A percentile compares a stretch with the other conserved stretches of the same genome.
Conservation (phyloP, 2,888 invertebrate genomes). For the Protophormia terraenovae region DNA sequence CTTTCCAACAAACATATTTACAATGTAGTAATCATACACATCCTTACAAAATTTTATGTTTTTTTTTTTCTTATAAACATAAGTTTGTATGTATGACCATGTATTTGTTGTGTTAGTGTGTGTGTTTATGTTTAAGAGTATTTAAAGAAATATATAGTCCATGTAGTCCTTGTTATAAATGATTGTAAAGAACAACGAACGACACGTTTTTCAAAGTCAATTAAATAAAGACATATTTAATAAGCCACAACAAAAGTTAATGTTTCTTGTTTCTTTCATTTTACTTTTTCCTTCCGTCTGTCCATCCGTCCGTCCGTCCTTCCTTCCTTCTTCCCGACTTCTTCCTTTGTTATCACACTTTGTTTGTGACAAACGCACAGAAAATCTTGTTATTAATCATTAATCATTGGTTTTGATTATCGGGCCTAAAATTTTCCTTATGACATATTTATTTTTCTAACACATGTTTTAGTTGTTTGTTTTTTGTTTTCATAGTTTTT, state of each 20-base stretch:
- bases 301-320: background rate
- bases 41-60: background rate
- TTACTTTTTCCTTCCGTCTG: background rate
- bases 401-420: background rate
- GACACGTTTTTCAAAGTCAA: slow-evolving; percentile 1
- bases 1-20: too few species aligned
- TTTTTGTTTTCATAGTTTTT: background rate
- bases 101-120: background rate
- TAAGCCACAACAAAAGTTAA: background rate
- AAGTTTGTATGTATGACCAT: background rate
- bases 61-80: too few species aligned
- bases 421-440: background rate
- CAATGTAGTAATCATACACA: background rate
- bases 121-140: background rate
- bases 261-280: background rate
- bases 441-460: background rate
- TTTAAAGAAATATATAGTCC: too few species aligned
- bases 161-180: background rate
- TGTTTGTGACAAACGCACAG: background rate
- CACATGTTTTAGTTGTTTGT: background rate
- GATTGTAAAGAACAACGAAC: background rate
- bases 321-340: background rate
- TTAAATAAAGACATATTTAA: background rate
- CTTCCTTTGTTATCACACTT: background rate
- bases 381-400: background rate